A percentile compares a stretch with the other conserved stretches of the same genome.
Conservation (phyloP, 2,113 vertebrate species). For the Potamarius usumacintae region DNA sequence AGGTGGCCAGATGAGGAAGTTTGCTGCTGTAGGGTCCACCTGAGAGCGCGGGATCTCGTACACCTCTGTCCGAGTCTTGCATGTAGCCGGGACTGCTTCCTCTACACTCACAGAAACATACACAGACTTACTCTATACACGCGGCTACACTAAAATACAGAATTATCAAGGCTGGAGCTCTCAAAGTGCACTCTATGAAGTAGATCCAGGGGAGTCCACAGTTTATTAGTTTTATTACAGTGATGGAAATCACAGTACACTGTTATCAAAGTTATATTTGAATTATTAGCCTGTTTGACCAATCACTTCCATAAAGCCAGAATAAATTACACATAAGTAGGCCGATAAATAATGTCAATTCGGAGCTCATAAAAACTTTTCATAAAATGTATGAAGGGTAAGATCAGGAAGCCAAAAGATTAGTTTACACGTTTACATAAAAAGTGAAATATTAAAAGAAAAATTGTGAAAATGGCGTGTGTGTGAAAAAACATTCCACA, state of each 20-base stretch:
- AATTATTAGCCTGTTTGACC: too few relatives aligned
- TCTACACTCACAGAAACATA: constrained; percentile 69
- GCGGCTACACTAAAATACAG: neutral
- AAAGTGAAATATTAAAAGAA: neutral
- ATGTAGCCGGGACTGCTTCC: constrained; percentile 91
- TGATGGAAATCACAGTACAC: neutral
- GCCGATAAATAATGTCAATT: too few relatives aligned
- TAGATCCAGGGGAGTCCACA: neutral
- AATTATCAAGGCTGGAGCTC: neutral
- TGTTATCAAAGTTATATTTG: too few relatives aligned
- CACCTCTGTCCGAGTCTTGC: constrained; percentile 96
- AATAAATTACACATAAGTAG: neutral
- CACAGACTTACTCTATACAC: neutral
- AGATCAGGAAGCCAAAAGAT: neutral
- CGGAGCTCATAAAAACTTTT: too few relatives aligned
- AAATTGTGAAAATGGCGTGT: neutral
- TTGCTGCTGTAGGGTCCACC: constrained; percentile 96
- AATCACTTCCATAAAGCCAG: neutral
- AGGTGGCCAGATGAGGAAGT: constrained; percentile 98
- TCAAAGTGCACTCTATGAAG: neutral
- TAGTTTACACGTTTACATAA: neutral
- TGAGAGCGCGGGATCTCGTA: constrained; percentile 98
- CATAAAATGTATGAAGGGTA: neutral
- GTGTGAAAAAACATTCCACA: neutral
- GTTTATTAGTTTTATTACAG: neutral